Percentiles rank a stretch among this genome's conserved stretches.
These are phyloP conservation scores for Ochropacha duplaris DNA, from an alignment of 2,888 invertebrate genomes.

Conservation along the genomic window DNA sequence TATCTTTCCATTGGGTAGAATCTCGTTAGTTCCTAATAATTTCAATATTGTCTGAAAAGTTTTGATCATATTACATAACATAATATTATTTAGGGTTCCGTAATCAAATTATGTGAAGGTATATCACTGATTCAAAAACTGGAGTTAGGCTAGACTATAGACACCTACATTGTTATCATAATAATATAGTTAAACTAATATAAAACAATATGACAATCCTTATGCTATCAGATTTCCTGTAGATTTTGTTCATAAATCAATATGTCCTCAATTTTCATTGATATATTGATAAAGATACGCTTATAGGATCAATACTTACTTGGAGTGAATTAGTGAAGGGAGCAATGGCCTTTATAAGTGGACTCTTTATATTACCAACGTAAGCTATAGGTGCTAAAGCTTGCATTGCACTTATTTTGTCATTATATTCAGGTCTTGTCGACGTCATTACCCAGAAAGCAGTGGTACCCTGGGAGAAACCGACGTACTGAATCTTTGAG, in stretches of 20 bases:
- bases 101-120: too few species aligned
- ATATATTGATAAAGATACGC: constrained; percentile 9
- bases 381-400: constrained; percentile 85
- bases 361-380: constrained; percentile 71
- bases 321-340: constrained; percentile 72
- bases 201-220: not conserved
- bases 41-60: constrained; percentile 59
- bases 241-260: constrained; percentile 14
- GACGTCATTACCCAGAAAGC: constrained; percentile 84
- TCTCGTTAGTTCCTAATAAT: constrained; percentile 76
- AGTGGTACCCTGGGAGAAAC: constrained; percentile 88
- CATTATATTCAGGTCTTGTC: constrained; percentile 82
- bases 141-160: too few species aligned
- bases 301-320: constrained; percentile 53
- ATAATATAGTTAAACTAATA: not conserved
- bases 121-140: too few species aligned
- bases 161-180: not conserved
- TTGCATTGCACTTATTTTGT: constrained; percentile 82
- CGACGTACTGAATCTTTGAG: constrained; percentile 85
- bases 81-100: too few species aligned
- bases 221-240: not conserved
- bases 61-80: too few species aligned
- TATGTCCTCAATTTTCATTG: constrained; percentile 14
- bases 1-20: constrained; percentile 81
- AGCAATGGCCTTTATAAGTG: constrained; percentile 72